Percentiles rank a stretch among this genome's conserved stretches.
phyloP scores from a whole-genome alignment of 2,797 vertebrate species.

The Epinephelus coioides region DNA sequence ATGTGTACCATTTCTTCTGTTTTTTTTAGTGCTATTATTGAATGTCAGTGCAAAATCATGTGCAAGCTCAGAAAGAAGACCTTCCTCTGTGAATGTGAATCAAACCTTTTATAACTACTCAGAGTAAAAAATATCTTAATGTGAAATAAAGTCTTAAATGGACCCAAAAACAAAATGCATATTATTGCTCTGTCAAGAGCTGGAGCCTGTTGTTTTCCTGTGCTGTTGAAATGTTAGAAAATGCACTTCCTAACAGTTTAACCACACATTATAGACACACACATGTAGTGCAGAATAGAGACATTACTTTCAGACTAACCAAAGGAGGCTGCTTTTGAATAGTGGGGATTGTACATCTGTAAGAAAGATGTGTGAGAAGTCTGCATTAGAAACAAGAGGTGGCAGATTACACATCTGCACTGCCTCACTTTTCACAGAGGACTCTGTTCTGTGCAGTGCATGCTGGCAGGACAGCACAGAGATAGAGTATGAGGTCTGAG shows the following conservation, averaged over 20 bases:
- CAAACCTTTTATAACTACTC: not conserved
- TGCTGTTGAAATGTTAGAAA: not conserved
- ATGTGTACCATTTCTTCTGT: too few species aligned
- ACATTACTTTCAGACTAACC: not conserved
- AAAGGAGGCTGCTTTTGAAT: slow-evolving; percentile 4
- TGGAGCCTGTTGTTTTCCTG: not conserved
- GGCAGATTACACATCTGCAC: slow-evolving; percentile 48
- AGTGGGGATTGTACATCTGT: slow-evolving; percentile 8
- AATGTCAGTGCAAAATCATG: too few species aligned
- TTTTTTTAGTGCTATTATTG: too few species aligned
- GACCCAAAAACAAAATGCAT: not conserved
- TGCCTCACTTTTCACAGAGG: slow-evolving; percentile 57
- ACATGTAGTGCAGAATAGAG: slow-evolving; percentile 20
- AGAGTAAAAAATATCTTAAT: not conserved
- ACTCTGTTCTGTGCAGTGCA: slow-evolving; percentile 40
- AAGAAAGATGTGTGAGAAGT: slow-evolving; percentile 36
- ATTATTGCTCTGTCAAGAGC: not conserved
- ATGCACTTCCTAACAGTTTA: not conserved
- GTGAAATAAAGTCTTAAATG: not conserved
- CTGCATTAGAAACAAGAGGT: slow-evolving; percentile 30
- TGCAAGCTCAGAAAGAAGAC: too few species aligned
- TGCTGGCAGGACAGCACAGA: slow-evolving; percentile 59
- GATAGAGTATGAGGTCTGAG: slow-evolving; percentile 69
- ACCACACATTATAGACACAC: not conserved
- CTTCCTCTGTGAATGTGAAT: too few species aligned